Base-by-base conservation (phyloP, 2,113 vertebrate genomes). In the Brachionichthys hirsutus region DNA sequence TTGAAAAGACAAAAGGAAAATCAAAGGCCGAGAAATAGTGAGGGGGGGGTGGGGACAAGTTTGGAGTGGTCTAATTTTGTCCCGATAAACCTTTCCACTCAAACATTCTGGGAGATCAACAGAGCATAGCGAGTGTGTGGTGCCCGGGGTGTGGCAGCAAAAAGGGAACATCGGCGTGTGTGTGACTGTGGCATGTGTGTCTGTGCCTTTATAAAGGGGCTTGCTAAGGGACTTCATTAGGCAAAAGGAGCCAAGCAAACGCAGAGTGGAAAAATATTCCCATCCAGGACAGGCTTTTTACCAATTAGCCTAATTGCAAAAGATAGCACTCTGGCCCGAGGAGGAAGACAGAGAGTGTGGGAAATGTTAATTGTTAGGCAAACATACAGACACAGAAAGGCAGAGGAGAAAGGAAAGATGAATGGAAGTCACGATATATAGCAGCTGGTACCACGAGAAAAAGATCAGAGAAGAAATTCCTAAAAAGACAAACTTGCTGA, bases 81-180 rank as follows among this genome's bases (percentile, higher is more conserved):
- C 71, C 62, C 35, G 73, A 82, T 85, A 85, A 81, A 85, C 73
- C 76, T 83, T 89, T 82, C 68, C 81, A 72, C 56, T 83, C 56
- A 24, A 72, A 79, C 78, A 81, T 85, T 87, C 80, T 86, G 65
- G 65, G 56, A 51, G 71, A 66, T 77, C 80, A 87, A 59, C 77
- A 73, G 79, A 80, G 81, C 73, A 62, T 77, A 59, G 73, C 35
- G 53, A 45, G 67, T 69, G 55, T 73, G 63, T 63, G 73, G 50
- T 79, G 70, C 72, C 75, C 51, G n/a, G 68, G 73, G 70, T 68
- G 72, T 72, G 75, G 54, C 62, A 49, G 46, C 30, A 22, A 62
- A 14, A 58, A 62, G 38, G 61, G 45, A 42, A n/a, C 46, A 59
- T 58, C 35, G 42, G 41, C 62, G 19, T 63, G 40, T 56, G 13